A percentile compares a stretch with the other conserved stretches of the same genome.
Evolutionary conservation across 2,888 invertebrate species (phyloP).

Genomic region (Kuschelorhynchus macadamiae): DNA sequence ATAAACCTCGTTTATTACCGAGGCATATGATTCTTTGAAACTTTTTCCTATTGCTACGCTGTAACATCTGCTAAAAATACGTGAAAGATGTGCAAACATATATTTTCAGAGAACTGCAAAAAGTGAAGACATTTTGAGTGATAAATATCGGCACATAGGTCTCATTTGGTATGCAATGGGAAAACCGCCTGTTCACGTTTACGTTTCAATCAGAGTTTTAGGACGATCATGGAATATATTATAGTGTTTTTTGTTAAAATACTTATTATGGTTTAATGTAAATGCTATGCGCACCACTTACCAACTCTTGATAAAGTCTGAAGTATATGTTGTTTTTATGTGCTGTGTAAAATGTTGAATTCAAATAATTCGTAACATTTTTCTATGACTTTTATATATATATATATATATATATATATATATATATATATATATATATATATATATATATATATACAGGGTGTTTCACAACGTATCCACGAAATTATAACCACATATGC

Average conservation of each 20-base stretch:
- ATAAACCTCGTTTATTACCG: slow-evolving; percentile 22
- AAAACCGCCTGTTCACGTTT: slow-evolving; percentile 54
- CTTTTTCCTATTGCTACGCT: slow-evolving; percentile 19
- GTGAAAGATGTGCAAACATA: slow-evolving; percentile 31
- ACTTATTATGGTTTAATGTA: slow-evolving; percentile 26
- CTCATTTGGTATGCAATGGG: slow-evolving; percentile 58
- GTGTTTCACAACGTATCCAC: too few species aligned
- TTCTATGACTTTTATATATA: too few species aligned
- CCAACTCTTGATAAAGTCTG: slow-evolving; percentile 13
- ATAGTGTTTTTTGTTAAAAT: slow-evolving; percentile 36
- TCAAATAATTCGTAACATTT: too few species aligned
- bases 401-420: too few species aligned
- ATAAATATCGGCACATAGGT: slow-evolving; percentile 46
- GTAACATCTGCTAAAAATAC: slow-evolving; percentile 43
- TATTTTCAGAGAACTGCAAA: slow-evolving; percentile 43
- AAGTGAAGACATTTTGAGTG: slow-evolving; percentile 38
- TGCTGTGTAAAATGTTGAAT: slow-evolving; percentile 17
- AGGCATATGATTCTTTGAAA: slow-evolving; percentile 4
- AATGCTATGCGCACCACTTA: slow-evolving; percentile 20
- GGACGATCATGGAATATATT: slow-evolving; percentile 61
- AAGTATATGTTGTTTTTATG: slow-evolving; percentile 29
- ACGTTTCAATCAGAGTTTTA: slow-evolving; percentile 59
- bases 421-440: too few species aligned
- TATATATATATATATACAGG: too few species aligned
- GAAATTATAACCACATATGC: too few species aligned